Base-by-base conservation (phyloP, 2,797 vertebrate genomes). In the Coreius guichenoti region DNA sequence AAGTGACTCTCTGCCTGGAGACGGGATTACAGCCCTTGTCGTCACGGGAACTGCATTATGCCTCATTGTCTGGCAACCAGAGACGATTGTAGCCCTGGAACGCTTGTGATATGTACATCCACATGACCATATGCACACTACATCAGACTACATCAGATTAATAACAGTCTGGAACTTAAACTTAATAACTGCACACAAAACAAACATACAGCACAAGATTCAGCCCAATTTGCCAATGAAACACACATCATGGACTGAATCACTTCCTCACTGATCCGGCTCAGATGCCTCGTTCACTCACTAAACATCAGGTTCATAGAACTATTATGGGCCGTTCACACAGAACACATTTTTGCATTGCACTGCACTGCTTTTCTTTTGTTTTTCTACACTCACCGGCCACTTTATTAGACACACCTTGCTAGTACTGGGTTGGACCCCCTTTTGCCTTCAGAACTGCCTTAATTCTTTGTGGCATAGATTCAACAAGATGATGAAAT, bases 11-110 rank as follows among this genome's bases (percentile, higher is more conserved):
- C 91, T 95, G 93, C 93, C 94, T 89, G 90, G 93, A 93, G 92
- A 93, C 92, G 72, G 93, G 92, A 95, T 96, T 94, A 95, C 93
- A 95, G 93, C 92, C 93, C 91, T 93, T 80, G 93, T 93, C 93
- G 92, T 92, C 92, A 78, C 45, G 90, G 91, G 93, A 93, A 91
- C 89, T 86, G 86, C 92, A 92, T 91, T 92, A 92, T 92, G 93
- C 93, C 94, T 93, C 92, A 95, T 94, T 93, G 92, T 92, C 88
- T 87, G 54, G 83, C 80, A 87, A 82, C 83, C 36, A 82, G 67
- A 73, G 56, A 68, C 13, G 54, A 77, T 51, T 85, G 47, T 82
- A 85, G 26, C 11, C 2, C 2, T 36, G 69, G 26, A 73, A 45
- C 14, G 3, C 51, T 47, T 43, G 49, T 31, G 31, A 80, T 83